Evolutionary conservation across 2,888 invertebrate genomes (phyloP), one percentile per base, ranked within the genome.

Genomic region (Lapara coniferarum): DNA sequence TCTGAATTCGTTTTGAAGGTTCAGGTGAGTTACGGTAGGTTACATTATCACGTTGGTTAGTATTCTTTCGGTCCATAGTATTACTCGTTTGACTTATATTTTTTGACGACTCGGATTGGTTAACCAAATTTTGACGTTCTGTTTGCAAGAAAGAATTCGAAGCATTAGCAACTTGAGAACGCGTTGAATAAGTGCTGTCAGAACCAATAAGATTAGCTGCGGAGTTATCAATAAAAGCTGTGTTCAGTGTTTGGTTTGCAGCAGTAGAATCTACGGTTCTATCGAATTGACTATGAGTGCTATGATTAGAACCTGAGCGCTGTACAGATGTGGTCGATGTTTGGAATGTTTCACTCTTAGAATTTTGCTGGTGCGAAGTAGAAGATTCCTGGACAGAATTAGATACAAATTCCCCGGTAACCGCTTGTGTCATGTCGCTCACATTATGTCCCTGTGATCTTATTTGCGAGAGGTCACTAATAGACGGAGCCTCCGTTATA

Each of bases 401-500:
- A 49, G 93, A 90, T 53, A 93, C 81, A 76, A 89, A 94, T 72
- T 94, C 94, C 66, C 94, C 94, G 2, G 90, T 89, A 53, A 80
- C 90, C 4, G 89, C 84, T 73, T 89, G 87, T 63, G 92, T 86
- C 93, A 94, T 93, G 71, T 94, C 94, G 75, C 88, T 91, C 69
- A 93, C 85, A 69, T 89, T 81, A 74, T 85, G 88, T 75, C 89
- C 91, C 63, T 87, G 85, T 66, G 89, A 79, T 81, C 86, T 85
- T 72, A 83, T 84, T 78, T 92, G 92, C n/a, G 94, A 92, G 70
- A 94, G 85, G 76, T 94, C 94, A 53, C 85, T 83, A 55, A 93
- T 87, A 56, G 94, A 94, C 46, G 94, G 94, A 66, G 94, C 94
- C 80, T 94, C 94, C 56, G 94, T 94, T 72, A 94, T 94, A 77